Evolutionary conservation across 2,888 invertebrate species (phyloP).

Genomic region (Pandemis heparana): DNA sequence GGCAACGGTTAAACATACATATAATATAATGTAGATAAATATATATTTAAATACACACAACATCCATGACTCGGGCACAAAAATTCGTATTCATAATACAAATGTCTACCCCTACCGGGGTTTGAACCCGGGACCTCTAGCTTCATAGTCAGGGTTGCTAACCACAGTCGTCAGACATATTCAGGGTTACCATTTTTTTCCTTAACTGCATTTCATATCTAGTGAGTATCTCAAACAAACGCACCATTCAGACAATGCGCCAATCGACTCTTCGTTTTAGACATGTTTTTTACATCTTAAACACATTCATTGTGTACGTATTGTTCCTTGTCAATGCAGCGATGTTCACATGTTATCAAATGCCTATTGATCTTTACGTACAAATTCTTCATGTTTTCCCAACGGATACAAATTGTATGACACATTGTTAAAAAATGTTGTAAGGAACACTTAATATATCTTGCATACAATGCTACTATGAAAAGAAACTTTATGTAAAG

Average conservation of each 20-base stretch:
- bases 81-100: no score
- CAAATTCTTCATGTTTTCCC: conserved; percentile 26
- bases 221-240: not conserved
- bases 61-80: no score
- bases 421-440: conserved; percentile 34
- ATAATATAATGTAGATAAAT: no score
- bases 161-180: no score
- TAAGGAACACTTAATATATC: not conserved
- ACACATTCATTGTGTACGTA: not conserved
- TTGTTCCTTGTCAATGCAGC: conserved; percentile 30
- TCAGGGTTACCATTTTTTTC: no score
- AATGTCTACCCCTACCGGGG: no score
- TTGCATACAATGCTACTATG: not conserved
- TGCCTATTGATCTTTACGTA: conserved; percentile 31
- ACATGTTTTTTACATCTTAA: not conserved
- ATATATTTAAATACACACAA: no score
- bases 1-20: no score
- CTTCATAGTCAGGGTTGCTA: no score
- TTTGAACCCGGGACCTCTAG: no score
- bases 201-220: no score
- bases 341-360: conserved; percentile 36
- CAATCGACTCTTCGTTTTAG: not conserved
- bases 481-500: no score
- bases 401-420: conserved; percentile 22
- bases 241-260: not conserved